Conservation (phyloP, 1,140 invertebrate genomes). For the Oryzaephilus surinamensis region DNA sequence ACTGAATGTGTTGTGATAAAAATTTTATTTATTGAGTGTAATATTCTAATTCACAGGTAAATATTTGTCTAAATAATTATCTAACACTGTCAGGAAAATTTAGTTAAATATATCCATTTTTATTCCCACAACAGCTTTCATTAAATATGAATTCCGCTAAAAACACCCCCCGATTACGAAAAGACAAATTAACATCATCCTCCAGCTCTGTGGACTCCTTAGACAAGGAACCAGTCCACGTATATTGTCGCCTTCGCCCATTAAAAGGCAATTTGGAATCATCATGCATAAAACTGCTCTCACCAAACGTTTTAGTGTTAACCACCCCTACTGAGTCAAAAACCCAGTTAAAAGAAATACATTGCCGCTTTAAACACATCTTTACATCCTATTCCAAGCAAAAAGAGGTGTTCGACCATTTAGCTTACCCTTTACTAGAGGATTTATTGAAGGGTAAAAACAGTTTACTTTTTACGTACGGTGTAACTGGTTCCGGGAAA, state of each 20-base stretch:
- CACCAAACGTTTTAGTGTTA: slow-evolving; percentile 56
- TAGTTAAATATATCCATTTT: too few species aligned
- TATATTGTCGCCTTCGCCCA: slow-evolving; percentile 73
- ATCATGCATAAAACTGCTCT: slow-evolving; percentile 63
- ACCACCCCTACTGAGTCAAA: slow-evolving; percentile 52
- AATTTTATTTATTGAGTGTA: too few species aligned
- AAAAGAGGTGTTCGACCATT: slow-evolving; percentile 72
- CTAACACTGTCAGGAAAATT: too few species aligned
- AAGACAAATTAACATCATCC: slow-evolving; percentile 15
- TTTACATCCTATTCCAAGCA: slow-evolving; percentile 72
- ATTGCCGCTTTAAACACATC: slow-evolving; percentile 72
- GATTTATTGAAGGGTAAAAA: slow-evolving; percentile 73
- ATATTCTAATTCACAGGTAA: too few species aligned
- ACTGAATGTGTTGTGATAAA: too few species aligned
- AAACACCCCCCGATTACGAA: slow-evolving; percentile 3
- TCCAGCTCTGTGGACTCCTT: slow-evolving; percentile 18
- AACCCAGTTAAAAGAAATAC: slow-evolving; percentile 52
- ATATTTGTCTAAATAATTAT: too few species aligned
- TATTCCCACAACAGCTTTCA: too few species aligned
- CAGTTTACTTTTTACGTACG: slow-evolving; percentile 88
- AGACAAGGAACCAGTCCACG: slow-evolving; percentile 62
- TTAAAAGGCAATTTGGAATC: slow-evolving; percentile 51
- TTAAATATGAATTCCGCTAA: slow-evolving; percentile 10
- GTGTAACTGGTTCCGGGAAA: slow-evolving; percentile 93
- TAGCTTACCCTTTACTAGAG: slow-evolving; percentile 79